A percentile compares a stretch with the other conserved stretches of the same genome.
phyloP scores from a whole-genome alignment of 2,888 invertebrate species.

The Euplagia quadripunctaria region DNA sequence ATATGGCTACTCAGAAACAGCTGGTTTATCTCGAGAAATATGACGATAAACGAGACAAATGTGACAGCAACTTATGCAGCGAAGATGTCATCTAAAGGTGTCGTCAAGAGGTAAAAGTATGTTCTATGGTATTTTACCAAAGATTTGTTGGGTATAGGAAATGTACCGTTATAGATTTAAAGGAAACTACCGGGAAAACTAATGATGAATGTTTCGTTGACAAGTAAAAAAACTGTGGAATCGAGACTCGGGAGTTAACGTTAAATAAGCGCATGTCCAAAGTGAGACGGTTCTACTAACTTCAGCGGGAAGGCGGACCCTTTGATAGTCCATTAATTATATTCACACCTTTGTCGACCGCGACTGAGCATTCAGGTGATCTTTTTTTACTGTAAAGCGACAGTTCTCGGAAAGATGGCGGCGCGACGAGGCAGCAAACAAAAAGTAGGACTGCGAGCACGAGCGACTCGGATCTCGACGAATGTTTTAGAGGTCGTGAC shows the following conservation, averaged over 20 bases:
- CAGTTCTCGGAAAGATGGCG: slow-evolving; percentile 79
- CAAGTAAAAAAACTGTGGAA: slow-evolving; percentile 36
- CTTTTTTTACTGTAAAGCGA: slow-evolving; percentile 66
- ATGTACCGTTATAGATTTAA: slow-evolving; percentile 64
- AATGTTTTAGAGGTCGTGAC: slow-evolving; percentile 67
- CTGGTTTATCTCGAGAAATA: slow-evolving; percentile 52
- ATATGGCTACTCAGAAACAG: slow-evolving; percentile 51
- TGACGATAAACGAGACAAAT: slow-evolving; percentile 59
- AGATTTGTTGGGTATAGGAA: slow-evolving; percentile 51
- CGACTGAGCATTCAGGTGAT: slow-evolving; percentile 59
- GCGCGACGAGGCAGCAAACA: slow-evolving; percentile 60
- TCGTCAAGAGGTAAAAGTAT: slow-evolving; percentile 20
- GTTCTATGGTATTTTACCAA: slow-evolving; percentile 56
- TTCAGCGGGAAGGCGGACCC: slow-evolving; percentile 67
- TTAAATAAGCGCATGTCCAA: slow-evolving; percentile 66
- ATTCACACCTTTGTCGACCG: slow-evolving; percentile 82
- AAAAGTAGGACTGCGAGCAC: slow-evolving; percentile 75
- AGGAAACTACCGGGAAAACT: slow-evolving; percentile 53
- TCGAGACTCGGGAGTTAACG: slow-evolving; percentile 46
- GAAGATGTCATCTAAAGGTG: slow-evolving; percentile 62
- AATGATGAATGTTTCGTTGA: slow-evolving; percentile 45
- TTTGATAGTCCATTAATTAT: slow-evolving; percentile 85
- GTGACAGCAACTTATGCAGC: slow-evolving; percentile 60
- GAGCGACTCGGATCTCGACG: slow-evolving; percentile 66
- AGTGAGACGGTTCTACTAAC: slow-evolving; percentile 58